These are phyloP conservation scores for Eristalis intricaria DNA, from an alignment of 2,888 invertebrate genomes.

Conservation along the genomic window DNA sequence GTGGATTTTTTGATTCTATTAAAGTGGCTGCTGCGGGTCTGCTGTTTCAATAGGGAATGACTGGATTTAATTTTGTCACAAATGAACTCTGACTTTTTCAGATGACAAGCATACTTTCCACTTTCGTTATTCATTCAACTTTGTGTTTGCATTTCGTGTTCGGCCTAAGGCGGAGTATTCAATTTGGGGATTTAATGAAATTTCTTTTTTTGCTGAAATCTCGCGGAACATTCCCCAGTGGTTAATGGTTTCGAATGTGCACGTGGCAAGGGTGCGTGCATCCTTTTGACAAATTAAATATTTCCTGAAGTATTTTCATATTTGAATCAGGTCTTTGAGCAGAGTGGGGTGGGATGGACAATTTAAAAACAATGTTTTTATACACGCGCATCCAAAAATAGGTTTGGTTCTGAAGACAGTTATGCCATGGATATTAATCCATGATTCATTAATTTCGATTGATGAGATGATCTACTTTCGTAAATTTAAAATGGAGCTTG, in stretches of 20 bases:
- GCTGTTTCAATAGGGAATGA: background rate
- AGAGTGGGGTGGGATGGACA: too few relatives aligned
- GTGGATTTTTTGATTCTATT: too few relatives aligned
- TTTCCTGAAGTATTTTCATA: background rate
- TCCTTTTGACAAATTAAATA: background rate
- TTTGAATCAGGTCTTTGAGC: too few relatives aligned
- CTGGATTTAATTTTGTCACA: background rate
- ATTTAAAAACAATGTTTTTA: too few relatives aligned
- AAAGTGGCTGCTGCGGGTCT: too few relatives aligned
- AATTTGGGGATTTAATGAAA: background rate
- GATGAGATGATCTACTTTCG: too few relatives aligned
- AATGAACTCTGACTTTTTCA: background rate
- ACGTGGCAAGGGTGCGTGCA: background rate
- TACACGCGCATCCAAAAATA: too few relatives aligned
- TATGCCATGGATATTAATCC: too few relatives aligned
- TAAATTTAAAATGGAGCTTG: too few relatives aligned
- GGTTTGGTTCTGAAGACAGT: too few relatives aligned
- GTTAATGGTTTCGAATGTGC: background rate
- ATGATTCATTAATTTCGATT: too few relatives aligned
- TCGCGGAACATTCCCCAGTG: background rate
- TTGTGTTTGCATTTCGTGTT: background rate
- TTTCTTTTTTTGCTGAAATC: background rate
- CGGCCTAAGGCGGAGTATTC: background rate
- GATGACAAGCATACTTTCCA: background rate
- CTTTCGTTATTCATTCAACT: background rate